Evolutionary conservation across 64 coral and sea anemone species (phyloP).

Genomic region (Pocillopora verrucosa): DNA sequence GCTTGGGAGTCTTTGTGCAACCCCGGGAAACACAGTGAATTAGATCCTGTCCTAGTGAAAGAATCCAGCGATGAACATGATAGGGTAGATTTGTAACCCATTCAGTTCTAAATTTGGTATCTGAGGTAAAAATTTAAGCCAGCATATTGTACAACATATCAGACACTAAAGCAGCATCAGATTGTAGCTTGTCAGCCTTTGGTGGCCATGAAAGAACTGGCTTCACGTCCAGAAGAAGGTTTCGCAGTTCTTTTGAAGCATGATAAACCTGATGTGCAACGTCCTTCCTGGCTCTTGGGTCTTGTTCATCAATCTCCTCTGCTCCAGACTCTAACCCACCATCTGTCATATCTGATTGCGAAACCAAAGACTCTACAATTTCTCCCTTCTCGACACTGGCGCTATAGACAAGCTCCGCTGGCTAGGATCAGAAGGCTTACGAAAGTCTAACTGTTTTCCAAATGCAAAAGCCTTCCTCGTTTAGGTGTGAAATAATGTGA

Average conservation of each 20-base stretch:
- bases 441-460: constrained; percentile 49
- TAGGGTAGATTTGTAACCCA: constrained; percentile 29
- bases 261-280: no score
- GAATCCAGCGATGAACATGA: constrained; percentile 20
- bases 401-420: constrained; percentile 49
- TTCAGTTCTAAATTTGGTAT: constrained; percentile 5
- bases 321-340: constrained; percentile 41
- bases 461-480: constrained; percentile 38
- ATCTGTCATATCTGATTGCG: neutral
- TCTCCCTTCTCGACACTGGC: neutral
- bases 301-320: constrained; percentile 44
- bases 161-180: constrained; percentile 10
- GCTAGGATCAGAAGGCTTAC: constrained; percentile 25
- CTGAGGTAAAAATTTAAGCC: constrained; percentile 24
- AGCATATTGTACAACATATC: constrained; percentile 64
- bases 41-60: constrained; percentile 59
- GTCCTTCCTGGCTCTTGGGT: constrained; percentile 15
- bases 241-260: neutral
- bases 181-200: constrained; percentile 29
- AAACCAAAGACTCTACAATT: no score
- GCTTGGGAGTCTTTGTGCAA: constrained; percentile 54
- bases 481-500: constrained; percentile 5
- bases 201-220: constrained; percentile 42
- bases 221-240: no score
- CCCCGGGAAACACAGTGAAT: constrained; percentile 51